Base-by-base conservation (phyloP, 2,797 vertebrate species). In the Acanthornis magna region DNA sequence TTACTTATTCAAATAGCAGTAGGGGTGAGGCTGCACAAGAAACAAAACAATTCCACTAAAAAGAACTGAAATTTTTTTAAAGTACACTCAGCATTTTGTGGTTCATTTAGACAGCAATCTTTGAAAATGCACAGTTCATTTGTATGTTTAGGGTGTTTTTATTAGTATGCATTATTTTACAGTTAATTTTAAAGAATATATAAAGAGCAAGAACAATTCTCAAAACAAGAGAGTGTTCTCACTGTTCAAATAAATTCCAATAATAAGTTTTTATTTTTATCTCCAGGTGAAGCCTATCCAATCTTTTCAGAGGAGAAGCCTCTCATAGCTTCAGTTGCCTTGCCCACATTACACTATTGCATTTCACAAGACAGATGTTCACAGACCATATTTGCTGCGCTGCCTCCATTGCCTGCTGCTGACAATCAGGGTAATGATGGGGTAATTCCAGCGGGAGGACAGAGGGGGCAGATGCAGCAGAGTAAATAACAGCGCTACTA, bases 1-100 rank as follows among this genome's bases (percentile, higher is more conserved):
- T 94, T 92, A 77, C 80, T 92, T 92, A 93, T 84, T 93, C 89
- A 94, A 94, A 91, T 79, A 95, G 86, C 89, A 79, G 77, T 42
- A 60, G 76, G 94, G 82, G 60, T 73, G 38, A 93, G n/a, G 36
- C 50, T 84, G 77, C 63, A 94, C 55, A 76, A 62, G 88, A 89
- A 72, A 2, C 50, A 92, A 85, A 83, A 60, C 50, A 58, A 71
- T 48, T 89, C 43, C 27, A 36, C 60, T 63, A 53, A 73, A 85
- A 88, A 29, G 48, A 91, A 73, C 8, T 16, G 18, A 34, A 13
- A 32, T 23, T 45, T 73, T 42, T 84, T 61, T 85, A 1, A 78
- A 85, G 50, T 70, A 62, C 23, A 40, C 82, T 91, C 78, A 91
- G 42, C 40, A 66, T 85, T 92, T 71, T 72, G 26, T 18, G 25